Evolutionary conservation across 2,113 vertebrate genomes (phyloP), one percentile per base, ranked within the genome.

Genomic region (Agelaius phoeniceus): DNA sequence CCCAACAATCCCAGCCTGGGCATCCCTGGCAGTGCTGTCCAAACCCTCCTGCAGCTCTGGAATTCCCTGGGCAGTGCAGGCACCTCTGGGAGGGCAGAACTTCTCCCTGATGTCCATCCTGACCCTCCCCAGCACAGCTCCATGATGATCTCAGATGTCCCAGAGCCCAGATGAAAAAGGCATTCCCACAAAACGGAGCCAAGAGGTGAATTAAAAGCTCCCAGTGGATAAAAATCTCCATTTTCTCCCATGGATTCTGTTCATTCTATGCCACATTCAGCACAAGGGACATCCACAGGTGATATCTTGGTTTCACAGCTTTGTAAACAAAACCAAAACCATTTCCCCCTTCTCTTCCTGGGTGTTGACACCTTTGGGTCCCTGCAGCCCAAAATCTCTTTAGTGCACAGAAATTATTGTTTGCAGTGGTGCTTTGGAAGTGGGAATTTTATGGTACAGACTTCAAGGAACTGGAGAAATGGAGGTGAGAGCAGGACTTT

Each of bases 91-190:
- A 59, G 13, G 19, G 12, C 54, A 19, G n/a, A 48, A 2, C 48
- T 46, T 76, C 61, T 5, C 14, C 30, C 35, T 55, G 62, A 27
- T 0, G 0, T 11, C 87, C 54, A 74, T 0, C 63, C 71, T 15
- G 0, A 55, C 0, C 11, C 71, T n/a, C 1, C 24, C 55, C 49
- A 7, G 0, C 72, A 9, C 41, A 63, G 31, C 87, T 28, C 87
- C 57, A 10, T 7, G 37, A 24, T 7, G 30, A 2, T 26, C 90
- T 57, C 68, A 41, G n/a, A 23, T 21, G 8, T 23, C 26, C 76
- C 39, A 28, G 27, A 27, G 11, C 55, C n/a, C 16, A 43, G 23
- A 16, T n/a, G 11, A 28, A 59, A 73, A 74, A 46, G 5, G 54
- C 21, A 65, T 55, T 59, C 44, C 66, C 52, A 44, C 8, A 8